Percentiles rank a stretch among this genome's conserved stretches.
Evolutionary conservation across 2,797 vertebrate genomes (phyloP).

Genomic region (Pyrocephalus nanus): DNA sequence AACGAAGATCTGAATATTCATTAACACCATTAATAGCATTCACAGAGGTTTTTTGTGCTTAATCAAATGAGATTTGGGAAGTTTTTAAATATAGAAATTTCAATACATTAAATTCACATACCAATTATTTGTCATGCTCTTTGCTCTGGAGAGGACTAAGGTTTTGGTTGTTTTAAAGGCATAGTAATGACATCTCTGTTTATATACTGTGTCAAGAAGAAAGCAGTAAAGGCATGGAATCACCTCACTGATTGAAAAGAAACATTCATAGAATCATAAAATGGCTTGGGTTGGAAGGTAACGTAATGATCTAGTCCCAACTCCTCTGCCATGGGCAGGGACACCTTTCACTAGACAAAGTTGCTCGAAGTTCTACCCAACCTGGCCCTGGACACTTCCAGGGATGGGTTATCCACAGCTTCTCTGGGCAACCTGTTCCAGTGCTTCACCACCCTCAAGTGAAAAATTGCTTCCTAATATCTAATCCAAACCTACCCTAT

Average conservation of each 20-base stretch:
- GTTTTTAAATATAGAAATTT: slow-evolving; percentile 59
- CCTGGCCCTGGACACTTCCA: background rate
- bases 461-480: background rate
- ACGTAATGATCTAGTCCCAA: background rate
- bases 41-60: slow-evolving; percentile 48
- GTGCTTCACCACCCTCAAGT: background rate
- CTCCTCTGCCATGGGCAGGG: fast-evolving
- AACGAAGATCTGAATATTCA: slow-evolving; percentile 32
- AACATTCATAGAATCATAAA: background rate
- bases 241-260: background rate
- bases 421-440: background rate
- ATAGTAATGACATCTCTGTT: background rate
- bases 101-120: slow-evolving; percentile 38
- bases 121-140: slow-evolving; percentile 44
- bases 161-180: background rate
- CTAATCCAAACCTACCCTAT: background rate
- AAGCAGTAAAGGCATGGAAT: background rate
- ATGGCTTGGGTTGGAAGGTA: background rate
- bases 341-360: background rate
- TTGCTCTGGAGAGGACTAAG: slow-evolving; percentile 33
- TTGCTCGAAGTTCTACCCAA: background rate
- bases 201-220: background rate
- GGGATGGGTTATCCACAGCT: background rate
- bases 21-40: slow-evolving; percentile 44
- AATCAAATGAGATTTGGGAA: slow-evolving; percentile 54